A percentile compares a stretch with the other conserved stretches of the same genome.
phyloP scores from a whole-genome alignment of 2,888 invertebrate genomes.

The Dioctria linearis region DNA sequence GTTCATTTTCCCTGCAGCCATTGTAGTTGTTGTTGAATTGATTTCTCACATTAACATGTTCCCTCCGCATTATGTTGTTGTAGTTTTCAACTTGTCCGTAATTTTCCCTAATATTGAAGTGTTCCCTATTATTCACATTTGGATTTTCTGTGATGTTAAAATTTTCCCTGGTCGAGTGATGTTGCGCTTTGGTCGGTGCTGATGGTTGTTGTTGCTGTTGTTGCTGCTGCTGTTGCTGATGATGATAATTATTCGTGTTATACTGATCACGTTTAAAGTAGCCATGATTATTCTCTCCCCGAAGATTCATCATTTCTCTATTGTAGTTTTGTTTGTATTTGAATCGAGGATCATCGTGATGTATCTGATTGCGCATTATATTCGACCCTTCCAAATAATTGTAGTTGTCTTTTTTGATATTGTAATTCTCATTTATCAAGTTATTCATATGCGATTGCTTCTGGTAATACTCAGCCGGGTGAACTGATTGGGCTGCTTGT shows the following conservation, averaged over 20 bases:
- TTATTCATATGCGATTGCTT: constrained; percentile 68
- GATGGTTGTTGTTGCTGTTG: too few species aligned
- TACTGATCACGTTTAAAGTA: constrained; percentile 59
- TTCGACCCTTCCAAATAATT: constrained; percentile 64
- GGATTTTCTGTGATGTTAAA: constrained; percentile 71
- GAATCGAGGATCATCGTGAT: constrained; percentile 63
- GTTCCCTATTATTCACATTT: constrained; percentile 64
- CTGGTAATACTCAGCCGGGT: constrained; percentile 68
- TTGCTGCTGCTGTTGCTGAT: constrained; percentile 61
- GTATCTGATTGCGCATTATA: constrained; percentile 57
- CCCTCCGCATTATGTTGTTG: constrained; percentile 63
- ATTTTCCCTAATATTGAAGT: constrained; percentile 64
- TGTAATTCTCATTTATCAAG: constrained; percentile 68
- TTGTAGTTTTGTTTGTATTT: constrained; percentile 61
- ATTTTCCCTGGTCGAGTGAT: constrained; percentile 68
- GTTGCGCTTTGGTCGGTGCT: constrained; percentile 12
- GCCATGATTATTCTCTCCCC: constrained; percentile 66
- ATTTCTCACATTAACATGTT: constrained; percentile 62
- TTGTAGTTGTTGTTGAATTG: constrained; percentile 66
- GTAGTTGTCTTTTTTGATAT: constrained; percentile 68
- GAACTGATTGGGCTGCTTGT: constrained; percentile 67
- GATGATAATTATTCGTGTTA: constrained; percentile 59
- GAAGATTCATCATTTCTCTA: constrained; percentile 69
- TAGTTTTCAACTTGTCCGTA: constrained; percentile 64
- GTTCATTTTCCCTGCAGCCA: constrained; percentile 70